These are phyloP conservation scores for Leptinotarsa tumamoca DNA, from an alignment of 2,888 invertebrate species.

Conservation along the genomic window DNA sequence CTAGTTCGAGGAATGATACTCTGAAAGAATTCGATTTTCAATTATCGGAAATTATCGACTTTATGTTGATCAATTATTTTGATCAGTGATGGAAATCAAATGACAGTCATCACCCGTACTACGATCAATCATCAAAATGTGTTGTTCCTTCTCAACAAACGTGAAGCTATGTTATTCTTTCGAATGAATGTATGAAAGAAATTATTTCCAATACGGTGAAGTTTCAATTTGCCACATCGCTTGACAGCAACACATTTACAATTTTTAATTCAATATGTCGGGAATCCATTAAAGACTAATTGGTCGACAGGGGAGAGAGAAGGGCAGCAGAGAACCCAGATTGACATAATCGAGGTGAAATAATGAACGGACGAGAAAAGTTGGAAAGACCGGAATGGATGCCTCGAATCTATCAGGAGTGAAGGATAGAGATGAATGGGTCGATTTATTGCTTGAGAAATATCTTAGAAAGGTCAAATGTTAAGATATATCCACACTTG, in stretches of 20 bases:
- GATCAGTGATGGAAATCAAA: neutral
- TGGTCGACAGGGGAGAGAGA: slow-evolving; percentile 38
- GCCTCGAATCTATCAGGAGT: slow-evolving; percentile 45
- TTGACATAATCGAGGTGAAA: slow-evolving; percentile 49
- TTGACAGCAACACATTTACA: slow-evolving; percentile 42
- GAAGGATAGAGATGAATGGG: slow-evolving; percentile 31
- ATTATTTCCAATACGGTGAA: slow-evolving; percentile 38
- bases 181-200: slow-evolving; percentile 38
- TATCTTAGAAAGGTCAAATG: neutral
- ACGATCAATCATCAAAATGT: neutral
- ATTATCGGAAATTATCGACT: too few relatives aligned
- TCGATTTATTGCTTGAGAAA: neutral
- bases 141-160: neutral
- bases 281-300: slow-evolving; percentile 48
- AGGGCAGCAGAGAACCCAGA: slow-evolving; percentile 29
- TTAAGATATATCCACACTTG: neutral
- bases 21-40: too few relatives aligned
- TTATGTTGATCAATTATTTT: too few relatives aligned
- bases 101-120: neutral
- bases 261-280: slow-evolving; percentile 46
- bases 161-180: slow-evolving; percentile 27
- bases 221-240: slow-evolving; percentile 43
- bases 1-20: too few relatives aligned
- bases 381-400: slow-evolving; percentile 49
- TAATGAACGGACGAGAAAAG: slow-evolving; percentile 54